These are phyloP conservation scores for Rousettus madagascariensis DNA, from an alignment of 2,797 vertebrate genomes.

Conservation along the genomic window DNA sequence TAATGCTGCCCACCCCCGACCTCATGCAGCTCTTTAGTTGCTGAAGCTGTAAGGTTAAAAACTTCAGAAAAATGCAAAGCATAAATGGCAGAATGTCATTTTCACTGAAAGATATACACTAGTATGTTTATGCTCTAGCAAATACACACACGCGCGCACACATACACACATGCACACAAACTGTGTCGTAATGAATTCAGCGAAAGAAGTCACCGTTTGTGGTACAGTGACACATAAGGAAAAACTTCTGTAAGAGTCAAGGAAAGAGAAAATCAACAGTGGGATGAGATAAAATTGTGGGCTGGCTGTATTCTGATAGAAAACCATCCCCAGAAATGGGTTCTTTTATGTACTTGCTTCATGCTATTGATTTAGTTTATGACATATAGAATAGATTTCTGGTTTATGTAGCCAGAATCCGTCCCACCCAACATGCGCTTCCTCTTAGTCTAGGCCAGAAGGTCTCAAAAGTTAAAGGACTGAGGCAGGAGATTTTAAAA, in stretches of 20 bases:
- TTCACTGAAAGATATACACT: not conserved
- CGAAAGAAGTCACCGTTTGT: not conserved
- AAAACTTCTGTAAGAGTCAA: not conserved
- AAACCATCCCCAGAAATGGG: not conserved
- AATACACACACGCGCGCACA: not conserved
- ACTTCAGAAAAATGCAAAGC: not conserved
- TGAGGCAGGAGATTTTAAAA: not conserved
- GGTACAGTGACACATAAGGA: not conserved
- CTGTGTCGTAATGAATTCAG: not conserved
- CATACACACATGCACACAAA: not conserved
- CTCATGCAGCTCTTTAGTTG: not conserved
- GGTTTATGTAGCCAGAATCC: not conserved
- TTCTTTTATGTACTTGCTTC: not conserved
- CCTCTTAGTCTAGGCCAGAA: not conserved
- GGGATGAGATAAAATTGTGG: not conserved
- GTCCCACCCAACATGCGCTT: not conserved
- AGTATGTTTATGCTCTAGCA: not conserved
- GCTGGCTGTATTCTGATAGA: not conserved
- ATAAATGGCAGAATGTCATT: not conserved
- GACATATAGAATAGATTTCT: not conserved
- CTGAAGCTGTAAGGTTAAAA: not conserved
- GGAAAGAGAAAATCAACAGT: not conserved
- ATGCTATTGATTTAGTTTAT: not conserved
- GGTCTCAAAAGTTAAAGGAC: not conserved
- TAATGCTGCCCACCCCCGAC: not conserved